Evolutionary conservation across 2,113 vertebrate genomes (phyloP).

Genomic region (Porphyrio hochstetteri): DNA sequence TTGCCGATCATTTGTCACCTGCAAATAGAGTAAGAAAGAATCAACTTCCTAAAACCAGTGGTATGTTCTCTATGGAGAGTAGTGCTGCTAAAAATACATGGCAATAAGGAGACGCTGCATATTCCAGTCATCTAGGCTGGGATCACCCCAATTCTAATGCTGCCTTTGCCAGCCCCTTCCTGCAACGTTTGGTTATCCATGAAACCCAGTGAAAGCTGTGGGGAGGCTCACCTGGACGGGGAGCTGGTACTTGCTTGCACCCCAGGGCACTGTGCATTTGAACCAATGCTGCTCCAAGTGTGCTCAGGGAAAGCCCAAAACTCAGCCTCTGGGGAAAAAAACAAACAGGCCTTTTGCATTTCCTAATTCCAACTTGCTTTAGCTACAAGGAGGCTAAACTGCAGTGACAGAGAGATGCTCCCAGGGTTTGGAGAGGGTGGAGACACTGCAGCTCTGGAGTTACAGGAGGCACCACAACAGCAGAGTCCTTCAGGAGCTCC

Average conservation of each 20-base stretch:
- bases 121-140: background rate
- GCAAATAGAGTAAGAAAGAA: constrained; percentile 16
- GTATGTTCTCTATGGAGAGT: background rate
- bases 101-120: background rate
- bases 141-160: background rate
- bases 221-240: background rate
- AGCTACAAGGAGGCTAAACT: background rate
- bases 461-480: background rate
- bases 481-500: background rate
- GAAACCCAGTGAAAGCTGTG: background rate
- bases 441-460: background rate
- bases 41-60: background rate
- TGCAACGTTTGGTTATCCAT: background rate
- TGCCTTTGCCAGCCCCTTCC: background rate
- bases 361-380: background rate
- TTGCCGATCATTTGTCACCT: background rate
- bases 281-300: background rate
- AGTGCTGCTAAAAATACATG: background rate
- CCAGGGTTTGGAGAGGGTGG: background rate
- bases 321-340: background rate
- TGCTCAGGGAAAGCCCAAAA: background rate
- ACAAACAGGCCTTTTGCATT: background rate
- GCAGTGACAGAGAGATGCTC: background rate
- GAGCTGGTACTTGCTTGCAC: background rate
- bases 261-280: accelerated